Evolutionary conservation across 2,888 invertebrate genomes (phyloP), one percentile per base, ranked within the genome.

Genomic region (Andrena camellia): DNA sequence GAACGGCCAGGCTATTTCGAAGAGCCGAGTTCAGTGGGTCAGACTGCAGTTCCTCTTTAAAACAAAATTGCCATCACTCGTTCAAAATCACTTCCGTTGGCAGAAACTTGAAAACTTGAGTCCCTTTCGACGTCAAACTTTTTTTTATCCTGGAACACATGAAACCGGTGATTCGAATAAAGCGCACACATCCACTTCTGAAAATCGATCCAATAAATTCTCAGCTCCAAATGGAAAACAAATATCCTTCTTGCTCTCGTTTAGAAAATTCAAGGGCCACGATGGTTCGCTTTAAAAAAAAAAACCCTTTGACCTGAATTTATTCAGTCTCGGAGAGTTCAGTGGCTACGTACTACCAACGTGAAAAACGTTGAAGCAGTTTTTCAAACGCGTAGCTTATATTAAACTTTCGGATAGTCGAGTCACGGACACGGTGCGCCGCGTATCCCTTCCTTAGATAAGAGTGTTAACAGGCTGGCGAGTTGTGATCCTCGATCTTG

Each of bases 401-500:
- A 31, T 3, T 4, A 72, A 68, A 78, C 48, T 72, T 67, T 63
- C 48, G 62, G 54, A 71, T 31, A 81, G 80, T 81, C 80, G 67
- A 72, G 80, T 78, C 80, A 81, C 80, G 80, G 62, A 78, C 67
- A 54, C 64, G 20, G 54, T 13, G 26, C 23, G 52, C 13, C 35
- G 20, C n/a, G 78, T 76, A 76, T 78, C 59, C 81, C 73, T 84
- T 78, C 59, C 68, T 85, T 54, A 75, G 64, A 62, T 71, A 62
- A 68, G 69, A 60, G 68, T 52, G 84, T 79, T 86, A 86, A 86
- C 78, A 70, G 72, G 64, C 62, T 50, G 75, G 50, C 79, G 68
- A 79, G 63, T 81, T 66, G 80, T 74, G 87, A 88, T 83, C 83
- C 87, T 62, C 59, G 79, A 67, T 73, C 73, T 69, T 69, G 80